Evolutionary conservation across 2,888 invertebrate species (phyloP), one percentile per base, ranked within the genome.

Genomic region (Lissocephala sabroskyi): DNA sequence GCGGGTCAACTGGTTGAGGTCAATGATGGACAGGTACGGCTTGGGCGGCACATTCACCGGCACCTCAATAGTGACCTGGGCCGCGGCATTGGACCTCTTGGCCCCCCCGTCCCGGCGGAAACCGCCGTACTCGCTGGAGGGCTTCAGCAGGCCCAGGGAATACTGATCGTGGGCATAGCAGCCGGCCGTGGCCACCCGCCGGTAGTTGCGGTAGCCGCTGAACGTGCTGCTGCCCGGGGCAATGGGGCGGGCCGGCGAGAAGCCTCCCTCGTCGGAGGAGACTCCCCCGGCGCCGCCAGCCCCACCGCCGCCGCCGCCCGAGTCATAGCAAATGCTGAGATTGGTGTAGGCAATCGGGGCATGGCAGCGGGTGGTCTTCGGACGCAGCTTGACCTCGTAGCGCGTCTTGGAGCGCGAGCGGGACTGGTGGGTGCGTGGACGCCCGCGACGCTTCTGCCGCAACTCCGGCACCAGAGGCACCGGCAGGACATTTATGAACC

Each of bases 11-110:
- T 89, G 86, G 86, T 91, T 91, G 78, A 91, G 89, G 85, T 91
- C 91, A 58, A 92, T 91, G 65, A 91, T 91, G 18, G 90, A 88
- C 54, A 92, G 86, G 73, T 88, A 87, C n/a, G 91, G 90, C 74
- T 88, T 87, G 4, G 87, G 86, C 17, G 87, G 84, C 30, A 86
- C 83, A 46, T 85, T 85, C 14, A 85, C 23, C 1, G 79, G 78
- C 10, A 67, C 29, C 18, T 81, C 79, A 14, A 60, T 63, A 2
- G 58, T 45, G 1, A 60, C 37, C 7, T 51, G 48, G 0, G 55
- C 55, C 2, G 43, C 16, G n/a, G 55, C 46, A n/a, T n/a, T n/a
- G 17, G 43, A 33, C 29, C 61, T 43, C 47, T 68, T 61, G 32
- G 44, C 48, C 26, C 40, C 19, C 1, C 45, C 37, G n/a, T 19